These are phyloP conservation scores for Calyptommatus sinebrachiatus DNA, from an alignment of 2,113 vertebrate species.

Conservation along the genomic window DNA sequence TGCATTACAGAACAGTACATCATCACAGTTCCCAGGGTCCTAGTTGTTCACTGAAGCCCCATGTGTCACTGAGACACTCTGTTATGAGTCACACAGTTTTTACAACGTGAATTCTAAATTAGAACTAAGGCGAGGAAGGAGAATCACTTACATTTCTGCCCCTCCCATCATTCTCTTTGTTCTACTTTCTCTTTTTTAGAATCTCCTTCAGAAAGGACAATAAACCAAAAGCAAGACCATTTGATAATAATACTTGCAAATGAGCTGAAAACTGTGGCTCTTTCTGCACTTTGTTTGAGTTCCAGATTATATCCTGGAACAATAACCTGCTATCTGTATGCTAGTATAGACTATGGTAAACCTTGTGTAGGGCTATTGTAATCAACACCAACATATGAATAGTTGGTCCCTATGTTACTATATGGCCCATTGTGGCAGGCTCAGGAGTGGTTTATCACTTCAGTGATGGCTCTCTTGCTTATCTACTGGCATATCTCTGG, in stretches of 20 bases:
- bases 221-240: neutral
- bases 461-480: too few species aligned
- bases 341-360: too few species aligned
- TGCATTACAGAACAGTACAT: constrained; percentile 15
- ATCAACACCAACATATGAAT: too few species aligned
- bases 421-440: too few species aligned
- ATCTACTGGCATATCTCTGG: too few species aligned
- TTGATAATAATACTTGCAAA: neutral
- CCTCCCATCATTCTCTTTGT: neutral
- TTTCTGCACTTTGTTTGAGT: too few species aligned
- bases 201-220: neutral
- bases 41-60: neutral
- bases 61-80: neutral
- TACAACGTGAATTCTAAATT: neutral
- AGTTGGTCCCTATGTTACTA: too few species aligned
- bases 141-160: neutral
- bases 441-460: too few species aligned
- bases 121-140: neutral
- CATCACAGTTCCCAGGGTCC: neutral
- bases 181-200: neutral
- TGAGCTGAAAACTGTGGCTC: neutral
- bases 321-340: too few species aligned
- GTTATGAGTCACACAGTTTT: constrained; percentile 2
- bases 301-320: too few species aligned
- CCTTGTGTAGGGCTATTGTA: too few species aligned